Conservation (phyloP, 2,888 invertebrate species). For the Galerucella calmariensis region DNA sequence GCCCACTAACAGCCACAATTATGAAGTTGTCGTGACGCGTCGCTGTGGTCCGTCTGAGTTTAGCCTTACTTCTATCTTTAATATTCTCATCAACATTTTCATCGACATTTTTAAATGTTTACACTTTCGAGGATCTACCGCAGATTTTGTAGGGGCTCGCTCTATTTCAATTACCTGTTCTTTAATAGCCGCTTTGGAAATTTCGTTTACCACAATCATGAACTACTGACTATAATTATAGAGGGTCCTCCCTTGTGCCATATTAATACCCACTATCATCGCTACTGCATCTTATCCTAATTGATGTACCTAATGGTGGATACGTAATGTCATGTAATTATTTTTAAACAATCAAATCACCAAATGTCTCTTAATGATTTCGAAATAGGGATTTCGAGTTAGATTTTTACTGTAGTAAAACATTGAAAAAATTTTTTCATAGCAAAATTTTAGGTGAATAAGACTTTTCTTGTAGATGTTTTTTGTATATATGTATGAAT, state of each 20-base stretch:
- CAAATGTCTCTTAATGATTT: too few species aligned
- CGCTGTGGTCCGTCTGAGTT: too few species aligned
- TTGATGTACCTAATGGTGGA: neutral
- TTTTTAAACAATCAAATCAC: too few species aligned
- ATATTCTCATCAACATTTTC: too few species aligned
- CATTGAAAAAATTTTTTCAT: neutral
- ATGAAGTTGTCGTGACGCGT: too few species aligned
- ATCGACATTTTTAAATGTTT: too few species aligned
- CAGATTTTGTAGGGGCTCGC: too few species aligned
- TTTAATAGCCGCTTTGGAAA: neutral
- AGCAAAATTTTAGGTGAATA: constrained; percentile 24
- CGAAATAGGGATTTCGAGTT: too few species aligned
- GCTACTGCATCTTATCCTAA: neutral
- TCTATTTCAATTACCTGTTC: neutral
- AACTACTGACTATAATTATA: neutral
- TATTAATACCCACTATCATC: neutral
- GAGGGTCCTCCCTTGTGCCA: neutral
- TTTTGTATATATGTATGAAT: constrained; percentile 59
- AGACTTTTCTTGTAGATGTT: constrained; percentile 53
- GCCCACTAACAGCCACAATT: too few species aligned
- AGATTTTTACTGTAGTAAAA: neutral
- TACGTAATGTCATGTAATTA: too few species aligned
- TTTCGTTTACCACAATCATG: constrained; percentile 1
- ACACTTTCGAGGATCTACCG: too few species aligned
- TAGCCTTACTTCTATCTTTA: too few species aligned